These are phyloP conservation scores for Heterohyrax brucei DNA, from an alignment of 2,797 vertebrate genomes.

Conservation along the genomic window DNA sequence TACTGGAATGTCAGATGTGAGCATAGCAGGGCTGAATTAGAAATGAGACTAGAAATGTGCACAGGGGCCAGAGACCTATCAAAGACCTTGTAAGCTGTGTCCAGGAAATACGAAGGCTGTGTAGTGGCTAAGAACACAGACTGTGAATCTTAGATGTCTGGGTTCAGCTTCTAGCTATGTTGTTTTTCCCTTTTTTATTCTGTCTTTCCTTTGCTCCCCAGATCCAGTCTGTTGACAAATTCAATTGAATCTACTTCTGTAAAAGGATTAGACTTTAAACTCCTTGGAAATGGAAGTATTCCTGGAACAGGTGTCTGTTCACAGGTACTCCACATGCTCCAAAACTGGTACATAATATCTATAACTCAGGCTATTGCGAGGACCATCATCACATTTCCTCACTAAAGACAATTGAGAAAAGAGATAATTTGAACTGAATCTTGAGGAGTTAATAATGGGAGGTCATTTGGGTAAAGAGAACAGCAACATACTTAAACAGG, in stretches of 20 bases:
- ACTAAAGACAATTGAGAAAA: slow-evolving; percentile 1
- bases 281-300: background rate
- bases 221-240: background rate
- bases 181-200: background rate
- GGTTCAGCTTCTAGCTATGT: slow-evolving; percentile 10
- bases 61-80: background rate
- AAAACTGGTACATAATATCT: background rate
- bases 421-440: slow-evolving; percentile 20
- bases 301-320: background rate
- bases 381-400: background rate
- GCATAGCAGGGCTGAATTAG: slow-evolving; percentile 44
- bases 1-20: background rate
- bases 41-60: slow-evolving; percentile 46
- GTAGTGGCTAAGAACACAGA: background rate
- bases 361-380: slow-evolving; percentile 25
- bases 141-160: background rate
- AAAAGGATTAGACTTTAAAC: background rate
- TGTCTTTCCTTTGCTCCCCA: background rate
- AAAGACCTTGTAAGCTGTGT: background rate
- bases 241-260: background rate
- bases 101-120: background rate
- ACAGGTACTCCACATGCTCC: background rate
- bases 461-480: background rate
- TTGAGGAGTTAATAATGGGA: slow-evolving; percentile 31
- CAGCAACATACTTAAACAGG: background rate